Evolutionary conservation across 2,113 vertebrate species (phyloP), one percentile per base, ranked within the genome.

Genomic region (Pomatorhinus ruficollis): DNA sequence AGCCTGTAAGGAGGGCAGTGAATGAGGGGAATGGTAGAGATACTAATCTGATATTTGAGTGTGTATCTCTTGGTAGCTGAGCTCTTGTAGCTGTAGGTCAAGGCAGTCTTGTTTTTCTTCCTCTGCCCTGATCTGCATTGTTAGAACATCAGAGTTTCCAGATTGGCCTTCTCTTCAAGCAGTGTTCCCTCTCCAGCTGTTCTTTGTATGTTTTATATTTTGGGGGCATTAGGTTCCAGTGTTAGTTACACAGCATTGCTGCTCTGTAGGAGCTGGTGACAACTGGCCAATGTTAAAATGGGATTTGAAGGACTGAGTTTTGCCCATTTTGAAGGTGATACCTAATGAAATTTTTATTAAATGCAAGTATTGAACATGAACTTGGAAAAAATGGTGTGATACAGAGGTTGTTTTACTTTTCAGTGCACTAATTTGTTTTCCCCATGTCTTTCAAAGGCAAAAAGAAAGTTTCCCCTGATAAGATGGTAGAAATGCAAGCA

Each of bases 401-500:
- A 17, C 20, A 66, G 35, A 70, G 30, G 8, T 28, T 64, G 19
- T 60, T 52, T 45, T 64, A 8, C 24, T 86, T 49, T 64, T 47
- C 54, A 53, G 10, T 90, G 45, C 60, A 30, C 20, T 82, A 11
- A n/a, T 39, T 93, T 83, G 21, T 69, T 75, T 82, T 25, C 24
- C 28, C 10, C 39, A 3, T 83, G n/a, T 92, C 49, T 90, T 87
- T 66, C 17, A 84, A 95, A 99, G 99, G 99, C 95, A 99, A 98
- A 96, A 99, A 99, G 99, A 99, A 99, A 97, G 98, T 99, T 87
- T 99, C 99, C 24, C 98, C 99, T 50, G 99, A 99, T 97, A 99
- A 99, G 97, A 99, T 99, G 99, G 98, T 99, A 84, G 99, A 99
- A 97, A 99, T 99, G 99, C 99, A 99, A 98, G 99, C 99, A 14